phyloP scores from a whole-genome alignment of 2,888 invertebrate species.

The Artemia sp. region DNA sequence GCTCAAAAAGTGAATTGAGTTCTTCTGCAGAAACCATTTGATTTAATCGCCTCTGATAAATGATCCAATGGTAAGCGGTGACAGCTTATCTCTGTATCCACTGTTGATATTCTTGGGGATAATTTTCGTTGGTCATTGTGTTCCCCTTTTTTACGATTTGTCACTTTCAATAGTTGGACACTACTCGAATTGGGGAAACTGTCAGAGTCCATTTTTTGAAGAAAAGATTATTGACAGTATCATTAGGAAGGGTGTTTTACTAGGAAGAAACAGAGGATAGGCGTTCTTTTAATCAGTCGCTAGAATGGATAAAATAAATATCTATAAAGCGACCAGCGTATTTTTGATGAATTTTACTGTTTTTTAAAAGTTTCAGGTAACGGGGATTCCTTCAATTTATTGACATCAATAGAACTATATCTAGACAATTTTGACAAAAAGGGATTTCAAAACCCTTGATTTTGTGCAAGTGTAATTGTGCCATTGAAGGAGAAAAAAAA shows the following conservation, averaged over 20 bases:
- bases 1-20: not conserved
- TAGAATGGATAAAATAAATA: too few species aligned
- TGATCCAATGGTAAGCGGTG: slow-evolving; percentile 2
- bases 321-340: too few species aligned
- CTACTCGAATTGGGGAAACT: slow-evolving; percentile 1
- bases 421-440: too few species aligned
- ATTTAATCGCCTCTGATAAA: slow-evolving; percentile 6
- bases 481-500: too few species aligned
- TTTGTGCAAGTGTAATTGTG: too few species aligned
- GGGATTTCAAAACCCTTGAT: too few species aligned
- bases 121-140: slow-evolving; percentile 6
- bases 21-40: not conserved
- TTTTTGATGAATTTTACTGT: too few species aligned
- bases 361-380: too few species aligned
- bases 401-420: too few species aligned
- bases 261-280: not conserved
- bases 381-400: too few species aligned
- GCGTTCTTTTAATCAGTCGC: not conserved
- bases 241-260: slow-evolving; percentile 2
- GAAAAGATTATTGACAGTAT: not conserved
- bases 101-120: slow-evolving; percentile 4
- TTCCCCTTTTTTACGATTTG: slow-evolving; percentile 12
- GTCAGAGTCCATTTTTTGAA: not conserved
- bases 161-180: slow-evolving; percentile 4
- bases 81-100: slow-evolving; percentile 14